These are phyloP conservation scores for Nymphalis polychloros DNA, from an alignment of 2,888 invertebrate genomes.

Conservation along the genomic window DNA sequence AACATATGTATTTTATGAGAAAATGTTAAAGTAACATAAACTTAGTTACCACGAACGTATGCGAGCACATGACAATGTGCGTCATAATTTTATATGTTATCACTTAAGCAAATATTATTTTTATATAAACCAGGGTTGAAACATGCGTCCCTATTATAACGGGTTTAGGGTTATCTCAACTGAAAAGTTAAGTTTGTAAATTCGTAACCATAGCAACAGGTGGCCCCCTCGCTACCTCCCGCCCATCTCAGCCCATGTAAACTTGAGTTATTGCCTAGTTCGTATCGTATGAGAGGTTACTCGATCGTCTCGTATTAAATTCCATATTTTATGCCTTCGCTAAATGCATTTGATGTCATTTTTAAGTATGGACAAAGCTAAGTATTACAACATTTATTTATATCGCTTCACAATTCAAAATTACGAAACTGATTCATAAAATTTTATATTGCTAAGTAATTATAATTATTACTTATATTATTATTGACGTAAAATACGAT, in stretches of 20 bases:
- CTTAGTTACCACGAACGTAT: conserved; percentile 11
- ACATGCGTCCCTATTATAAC: conserved; percentile 10
- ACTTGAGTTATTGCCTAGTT: conserved; percentile 66
- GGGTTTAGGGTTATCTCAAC: conserved; percentile 25
- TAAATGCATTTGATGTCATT: conserved; percentile 21
- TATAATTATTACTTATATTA: too few species aligned
- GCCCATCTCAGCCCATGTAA: conserved; percentile 50
- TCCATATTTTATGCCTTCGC: conserved; percentile 30
- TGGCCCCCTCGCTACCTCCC: conserved; percentile 50
- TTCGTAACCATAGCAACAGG: conserved; percentile 70
- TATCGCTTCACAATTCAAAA: too few species aligned
- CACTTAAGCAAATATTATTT: conserved; percentile 8
- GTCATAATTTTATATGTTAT: conserved; percentile 12
- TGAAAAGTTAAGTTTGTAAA: conserved; percentile 42
- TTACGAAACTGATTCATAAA: not conserved
- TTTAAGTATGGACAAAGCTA: conserved; percentile 13
- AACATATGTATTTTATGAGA: not conserved
- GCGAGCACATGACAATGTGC: conserved; percentile 9
- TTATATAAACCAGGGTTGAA: conserved; percentile 1
- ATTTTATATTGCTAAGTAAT: too few species aligned
- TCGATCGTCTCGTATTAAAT: conserved; percentile 42
- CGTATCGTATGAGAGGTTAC: conserved; percentile 50
- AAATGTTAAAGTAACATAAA: conserved; percentile 7
- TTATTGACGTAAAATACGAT: too few species aligned
- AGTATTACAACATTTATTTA: not conserved